Conservation (phyloP, 1,140 invertebrate species). For the Drosophila equinoxialis region DNA sequence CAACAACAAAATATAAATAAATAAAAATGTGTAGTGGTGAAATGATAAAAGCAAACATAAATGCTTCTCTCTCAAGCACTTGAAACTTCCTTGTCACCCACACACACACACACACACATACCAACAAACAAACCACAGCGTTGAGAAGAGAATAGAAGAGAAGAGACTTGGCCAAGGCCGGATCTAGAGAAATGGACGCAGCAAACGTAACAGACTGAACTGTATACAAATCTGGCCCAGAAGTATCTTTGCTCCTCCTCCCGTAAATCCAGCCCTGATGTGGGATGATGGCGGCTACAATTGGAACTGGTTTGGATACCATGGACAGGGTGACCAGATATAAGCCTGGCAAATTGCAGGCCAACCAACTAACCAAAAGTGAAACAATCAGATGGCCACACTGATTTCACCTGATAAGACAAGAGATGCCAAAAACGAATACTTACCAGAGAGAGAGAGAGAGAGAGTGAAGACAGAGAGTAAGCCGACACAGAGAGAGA, state of each 20-base stretch:
- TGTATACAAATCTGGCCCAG: too few relatives aligned
- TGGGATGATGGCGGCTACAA: constrained; percentile 18
- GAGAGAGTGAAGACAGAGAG: constrained; percentile 25
- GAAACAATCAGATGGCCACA: constrained; percentile 58
- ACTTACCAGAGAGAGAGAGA: neutral
- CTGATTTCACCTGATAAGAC: constrained; percentile 46
- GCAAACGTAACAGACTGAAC: too few relatives aligned
- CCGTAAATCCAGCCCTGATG: too few relatives aligned
- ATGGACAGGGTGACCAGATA: constrained; percentile 41
- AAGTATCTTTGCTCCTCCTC: too few relatives aligned
- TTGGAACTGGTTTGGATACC: constrained; percentile 59
- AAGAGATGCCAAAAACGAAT: constrained; percentile 45
- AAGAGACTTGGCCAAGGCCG: neutral
- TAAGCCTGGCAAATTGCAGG: constrained; percentile 4
- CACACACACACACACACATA: constrained; percentile 8
- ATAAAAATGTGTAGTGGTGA: constrained; percentile 44
- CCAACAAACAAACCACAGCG: constrained; percentile 35
- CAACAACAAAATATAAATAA: neutral
- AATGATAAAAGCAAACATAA: constrained; percentile 54
- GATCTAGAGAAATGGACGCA: too few relatives aligned
- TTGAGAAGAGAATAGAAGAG: constrained; percentile 3
- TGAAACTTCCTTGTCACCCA: constrained; percentile 60
- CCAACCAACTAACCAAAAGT: constrained; percentile 17
- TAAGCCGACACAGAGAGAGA: constrained; percentile 3
- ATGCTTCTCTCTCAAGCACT: neutral